A percentile compares a stretch with the other conserved stretches of the same genome.
These are phyloP conservation scores for Apomyelois bistriatella DNA, from an alignment of 2,888 invertebrate genomes.

Conservation along the genomic window DNA sequence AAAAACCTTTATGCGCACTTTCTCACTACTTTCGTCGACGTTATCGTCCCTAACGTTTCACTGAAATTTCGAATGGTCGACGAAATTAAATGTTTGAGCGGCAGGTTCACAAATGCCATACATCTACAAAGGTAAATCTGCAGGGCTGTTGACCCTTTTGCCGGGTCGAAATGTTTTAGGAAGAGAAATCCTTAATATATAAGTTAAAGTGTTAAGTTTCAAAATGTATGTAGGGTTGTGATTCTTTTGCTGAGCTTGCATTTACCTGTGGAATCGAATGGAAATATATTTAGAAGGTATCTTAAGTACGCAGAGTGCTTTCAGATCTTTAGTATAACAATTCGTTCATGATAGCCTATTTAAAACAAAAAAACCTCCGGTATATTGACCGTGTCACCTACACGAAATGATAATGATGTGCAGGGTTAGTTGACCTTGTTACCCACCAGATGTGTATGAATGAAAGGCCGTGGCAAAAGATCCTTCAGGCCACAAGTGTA, in stretches of 20 bases:
- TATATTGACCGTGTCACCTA: no score
- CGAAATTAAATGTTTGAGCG: conserved; percentile 36
- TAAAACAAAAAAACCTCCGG: no score
- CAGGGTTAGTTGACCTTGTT: no score
- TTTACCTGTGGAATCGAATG: no score
- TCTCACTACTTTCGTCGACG: conserved; percentile 36
- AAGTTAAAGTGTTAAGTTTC: conserved; percentile 5
- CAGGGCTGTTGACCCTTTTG: conserved; percentile 7
- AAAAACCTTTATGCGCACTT: conserved; percentile 59
- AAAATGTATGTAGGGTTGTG: neutral
- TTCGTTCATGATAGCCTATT: no score
- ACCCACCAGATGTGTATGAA: no score
- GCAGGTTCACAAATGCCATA: conserved; percentile 15
- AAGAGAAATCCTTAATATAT: neutral
- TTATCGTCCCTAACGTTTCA: conserved; percentile 30
- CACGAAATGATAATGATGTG: no score
- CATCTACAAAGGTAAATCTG: neutral
- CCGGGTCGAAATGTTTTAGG: neutral
- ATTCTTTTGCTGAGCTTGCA: neutral
- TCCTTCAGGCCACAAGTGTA: no score
- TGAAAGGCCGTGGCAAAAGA: no score
- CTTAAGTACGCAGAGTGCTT: no score
- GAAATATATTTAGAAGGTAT: no score
- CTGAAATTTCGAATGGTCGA: conserved; percentile 29
- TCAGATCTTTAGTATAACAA: no score